Base-by-base conservation (phyloP, 2,797 vertebrate species). In the Uromys caudimaculatus region DNA sequence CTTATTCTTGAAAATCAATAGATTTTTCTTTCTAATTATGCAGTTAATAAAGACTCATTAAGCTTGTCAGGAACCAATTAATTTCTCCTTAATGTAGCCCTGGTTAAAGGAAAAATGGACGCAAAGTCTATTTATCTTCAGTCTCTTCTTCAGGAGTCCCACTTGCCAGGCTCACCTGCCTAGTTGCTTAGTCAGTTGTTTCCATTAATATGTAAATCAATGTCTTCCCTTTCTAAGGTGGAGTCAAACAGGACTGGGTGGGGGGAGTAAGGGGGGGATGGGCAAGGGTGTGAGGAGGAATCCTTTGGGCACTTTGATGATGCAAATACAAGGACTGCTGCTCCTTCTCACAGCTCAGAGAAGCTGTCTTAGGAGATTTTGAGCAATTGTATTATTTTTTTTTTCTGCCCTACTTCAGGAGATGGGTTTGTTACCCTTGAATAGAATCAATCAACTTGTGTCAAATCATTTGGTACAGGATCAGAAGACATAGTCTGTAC, bases 161-260 rank as follows among this genome's bases (percentile, higher is more conserved):
- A 97, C 89, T 97, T 97, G 96, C 94, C 81, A 82, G 12, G 97
- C 89, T 98, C 97, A 96, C 98, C 84, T 98, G 97, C 93, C 91
- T 98, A 98, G 98, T 98, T 98, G 97, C 97, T 98, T 98, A 96
- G 95, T 97, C 96, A 93, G 85, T 98, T 96, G 96, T 98, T 98
- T 97, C 98, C 97, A 98, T 98, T 98, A 98, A 96, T 97, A 98
- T 98, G 98, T 97, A 98, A 98, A 98, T 98, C 91, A 97, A 92
- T 89, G 97, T 97, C 97, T 95, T 97, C 97, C 96, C 94, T 91
- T 98, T 97, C 98, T 97, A 97, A 98, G 97, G 97, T 98, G 95
- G 97, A 98, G 94, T 98, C 95, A 97, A 97, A 97, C 96, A 95
- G 93, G 93, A 97, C 97, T 97, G 92, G 96, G 95, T 94, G 95